Evolutionary conservation across 2,113 vertebrate genomes (phyloP), one percentile per base, ranked within the genome.

Genomic region (Callorhinus ursinus): DNA sequence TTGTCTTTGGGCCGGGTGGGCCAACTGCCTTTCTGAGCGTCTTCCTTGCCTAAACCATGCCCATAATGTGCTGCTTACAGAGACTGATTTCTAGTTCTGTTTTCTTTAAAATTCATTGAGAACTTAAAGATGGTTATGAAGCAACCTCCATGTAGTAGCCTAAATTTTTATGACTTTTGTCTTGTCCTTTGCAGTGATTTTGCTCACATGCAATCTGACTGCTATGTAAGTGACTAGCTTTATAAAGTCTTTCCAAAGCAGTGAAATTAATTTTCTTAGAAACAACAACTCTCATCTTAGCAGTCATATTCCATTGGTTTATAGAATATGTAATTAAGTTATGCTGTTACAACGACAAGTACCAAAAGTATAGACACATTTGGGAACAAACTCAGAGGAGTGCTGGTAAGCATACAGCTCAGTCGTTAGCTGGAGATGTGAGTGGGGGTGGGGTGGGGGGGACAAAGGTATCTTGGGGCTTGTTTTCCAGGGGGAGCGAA

Each of bases 201-300:
- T 95, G 39, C 85, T 94, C 51, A 69, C 36, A 36, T 93, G 31
- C 92, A 86, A 80, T 92, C 61, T 86, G 81, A 61, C 28, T 94
- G 57, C 61, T 88, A 21, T 88, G 63, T 87, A 42, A 90, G 53
- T 55, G 71, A 57, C 55, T 80, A 46, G 67, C 55, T 89, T 96
- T 67, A 46, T 59, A 71, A 96, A 96, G 31, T 69, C 74, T 96
- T 96, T 92, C 13, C 53, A 95, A 88, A 86, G 74, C 74, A 63
- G 46, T 95, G 83, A 76, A 79, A 95, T 85, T 79, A 51, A 92
- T 84, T 96, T 96, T 96, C 84, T 90, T 90, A 67, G 84, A 88
- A 93, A 95, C 16, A 42, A 6, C 76, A 83, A 22, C 31, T 69
- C 46, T 93, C 49, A 36, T 95, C 31, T 95, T 81, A 92, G 71